Evolutionary conservation across 2,888 invertebrate genomes (phyloP), one percentile per base, ranked within the genome.

Genomic region (Heliconius erato): DNA sequence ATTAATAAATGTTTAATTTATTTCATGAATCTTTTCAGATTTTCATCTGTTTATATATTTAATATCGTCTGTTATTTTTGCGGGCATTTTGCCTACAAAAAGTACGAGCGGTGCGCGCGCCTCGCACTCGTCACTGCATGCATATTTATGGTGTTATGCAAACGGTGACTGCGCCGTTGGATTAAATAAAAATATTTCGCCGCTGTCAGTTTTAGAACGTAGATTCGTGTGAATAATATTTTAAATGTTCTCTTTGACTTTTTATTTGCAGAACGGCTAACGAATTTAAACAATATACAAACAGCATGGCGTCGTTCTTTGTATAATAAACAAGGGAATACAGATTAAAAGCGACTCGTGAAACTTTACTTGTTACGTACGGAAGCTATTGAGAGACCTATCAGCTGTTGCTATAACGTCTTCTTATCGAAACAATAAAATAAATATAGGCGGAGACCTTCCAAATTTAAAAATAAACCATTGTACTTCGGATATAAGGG

Each of bases 131-230:
- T 89, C 89, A 89, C 89, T 87, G 91, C 92, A 94, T 94, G 92
- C 93, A 94, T 94, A 94, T 94, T 93, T 89, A 94, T 94, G 91
- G 88, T 89, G 86, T 35, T 35, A 94, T 93, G 93, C 92, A 94
- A 94, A 94, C 91, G 92, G 91, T 91, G 90, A 91, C 92, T 92
- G 89, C 89, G 91, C 89, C 88, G 91, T 92, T 91, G 79, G 79
- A 82, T 84, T 85, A 82, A 85, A 85, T 83, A 82, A 85, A 83
- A 85, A 84, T 79, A 82, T 86, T 82, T 82, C 23, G 44, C 32
- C n/a, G 76, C 68, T 81, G 76, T 79, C 72, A 81, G 63, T 79
- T 76, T 83, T 79, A 78, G 78, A 78, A 78, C 32, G 67, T 78
- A 78, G 49, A 68, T 67, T 78, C 67, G 23, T 78, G 28, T 67